Conservation (phyloP, 2,797 vertebrate genomes). For the Centropyge bicolor region DNA sequence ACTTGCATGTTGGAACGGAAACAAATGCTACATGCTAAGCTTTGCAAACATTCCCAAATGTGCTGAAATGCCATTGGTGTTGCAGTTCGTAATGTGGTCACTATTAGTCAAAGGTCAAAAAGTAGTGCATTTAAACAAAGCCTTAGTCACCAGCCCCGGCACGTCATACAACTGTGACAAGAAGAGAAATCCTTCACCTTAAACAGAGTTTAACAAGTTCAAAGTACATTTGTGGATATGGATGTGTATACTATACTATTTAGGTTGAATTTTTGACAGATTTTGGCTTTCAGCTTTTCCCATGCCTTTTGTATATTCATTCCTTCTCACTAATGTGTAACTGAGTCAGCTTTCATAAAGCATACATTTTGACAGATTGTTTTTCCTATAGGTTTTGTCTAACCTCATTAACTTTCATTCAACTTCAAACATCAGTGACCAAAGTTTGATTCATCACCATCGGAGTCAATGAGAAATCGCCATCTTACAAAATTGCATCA, state of each 20-base stretch:
- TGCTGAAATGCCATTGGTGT: constrained; percentile 20
- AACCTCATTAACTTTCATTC: not conserved
- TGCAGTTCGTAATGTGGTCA: constrained; percentile 1
- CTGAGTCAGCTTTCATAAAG: not conserved
- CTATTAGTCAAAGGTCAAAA: not conserved
- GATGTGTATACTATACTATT: not conserved
- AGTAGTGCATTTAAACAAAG: constrained; percentile 60
- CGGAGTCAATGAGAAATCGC: not conserved
- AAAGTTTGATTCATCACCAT: not conserved
- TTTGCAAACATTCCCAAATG: not conserved
- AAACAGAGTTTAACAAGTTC: not conserved
- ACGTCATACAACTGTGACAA: not conserved
- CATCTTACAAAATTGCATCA: not conserved
- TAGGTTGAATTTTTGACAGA: not conserved
- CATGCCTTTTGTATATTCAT: not conserved
- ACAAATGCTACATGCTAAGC: not conserved
- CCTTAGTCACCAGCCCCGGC: not conserved
- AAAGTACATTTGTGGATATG: no score
- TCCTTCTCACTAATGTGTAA: not conserved
- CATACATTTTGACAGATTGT: not conserved
- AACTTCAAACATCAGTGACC: not conserved
- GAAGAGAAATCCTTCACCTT: constrained; percentile 67
- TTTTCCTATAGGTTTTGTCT: not conserved
- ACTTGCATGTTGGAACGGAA: not conserved
- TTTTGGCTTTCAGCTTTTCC: not conserved